Conservation (phyloP, 2,888 invertebrate genomes). For the Drosophila lutescens region DNA sequence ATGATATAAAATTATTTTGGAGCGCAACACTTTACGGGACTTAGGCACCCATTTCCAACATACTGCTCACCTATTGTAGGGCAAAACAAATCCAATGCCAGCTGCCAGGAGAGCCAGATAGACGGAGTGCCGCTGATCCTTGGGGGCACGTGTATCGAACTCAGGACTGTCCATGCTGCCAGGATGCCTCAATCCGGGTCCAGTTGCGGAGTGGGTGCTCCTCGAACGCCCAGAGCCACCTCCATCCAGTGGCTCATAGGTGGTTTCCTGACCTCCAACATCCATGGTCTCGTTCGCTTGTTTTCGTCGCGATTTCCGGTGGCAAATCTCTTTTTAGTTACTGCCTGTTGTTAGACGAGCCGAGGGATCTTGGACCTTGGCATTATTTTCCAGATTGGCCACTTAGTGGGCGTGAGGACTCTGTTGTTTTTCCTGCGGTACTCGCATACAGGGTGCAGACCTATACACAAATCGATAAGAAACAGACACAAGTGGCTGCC, state of each 20-base stretch:
- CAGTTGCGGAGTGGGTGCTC: constrained; percentile 14
- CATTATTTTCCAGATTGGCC: constrained; percentile 26
- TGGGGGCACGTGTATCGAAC: constrained; percentile 82
- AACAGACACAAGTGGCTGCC: constrained; percentile 61
- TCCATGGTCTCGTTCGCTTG: constrained; percentile 50
- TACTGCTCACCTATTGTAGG: constrained; percentile 92
- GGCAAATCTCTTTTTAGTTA: too few relatives aligned
- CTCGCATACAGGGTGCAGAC: constrained; percentile 57
- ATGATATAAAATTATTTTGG: too few relatives aligned
- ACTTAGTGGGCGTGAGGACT: constrained; percentile 8
- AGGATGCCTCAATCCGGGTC: constrained; percentile 69
- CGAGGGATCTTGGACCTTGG: constrained; percentile 9
- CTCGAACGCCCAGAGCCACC: constrained; percentile 61
- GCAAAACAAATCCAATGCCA: constrained; percentile 94
- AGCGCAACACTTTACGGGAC: not conserved
- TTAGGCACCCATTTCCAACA: not conserved
- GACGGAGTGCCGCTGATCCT: constrained; percentile 83
- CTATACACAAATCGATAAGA: constrained; percentile 67
- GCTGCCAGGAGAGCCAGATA: constrained; percentile 88
- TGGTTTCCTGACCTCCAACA: constrained; percentile 81
- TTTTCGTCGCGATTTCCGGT: constrained; percentile 7
- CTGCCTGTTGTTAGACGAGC: too few relatives aligned
- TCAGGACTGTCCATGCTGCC: constrained; percentile 83
- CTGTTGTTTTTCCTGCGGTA: constrained; percentile 12
- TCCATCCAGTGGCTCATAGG: constrained; percentile 84